Evolutionary conservation across 2,888 invertebrate genomes (phyloP).

Genomic region (Xanthorhoe spadicearia): DNA sequence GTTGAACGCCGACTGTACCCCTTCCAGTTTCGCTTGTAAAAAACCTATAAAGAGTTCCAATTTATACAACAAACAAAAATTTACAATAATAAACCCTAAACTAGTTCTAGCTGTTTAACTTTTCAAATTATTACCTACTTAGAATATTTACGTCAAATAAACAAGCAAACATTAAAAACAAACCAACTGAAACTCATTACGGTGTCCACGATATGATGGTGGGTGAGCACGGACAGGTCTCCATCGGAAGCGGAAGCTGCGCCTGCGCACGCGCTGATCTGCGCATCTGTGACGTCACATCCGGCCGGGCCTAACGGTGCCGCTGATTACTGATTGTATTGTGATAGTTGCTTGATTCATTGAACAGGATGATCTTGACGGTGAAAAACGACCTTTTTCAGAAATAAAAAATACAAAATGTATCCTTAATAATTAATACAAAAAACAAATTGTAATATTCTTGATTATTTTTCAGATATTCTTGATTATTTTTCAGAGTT

Average conservation of each 20-base stretch:
- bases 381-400: not conserved
- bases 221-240: constrained; percentile 56
- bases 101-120: not conserved
- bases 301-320: constrained; percentile 64
- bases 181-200: constrained; percentile 1
- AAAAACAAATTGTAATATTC: no score
- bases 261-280: constrained; percentile 66
- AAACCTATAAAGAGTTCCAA: no score
- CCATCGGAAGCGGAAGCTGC: constrained; percentile 81
- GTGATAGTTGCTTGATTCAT: not conserved
- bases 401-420: no score
- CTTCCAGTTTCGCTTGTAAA: no score
- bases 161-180: not conserved
- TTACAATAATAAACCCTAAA: not conserved
- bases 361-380: not conserved
- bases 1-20: no score
- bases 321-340: constrained; percentile 47
- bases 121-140: not conserved
- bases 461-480: no score
- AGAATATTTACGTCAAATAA: not conserved
- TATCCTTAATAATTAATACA: no score
- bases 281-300: constrained; percentile 60
- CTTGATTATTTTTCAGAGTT: no score
- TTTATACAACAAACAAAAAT: no score
- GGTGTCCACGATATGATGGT: constrained; percentile 40